A percentile compares a stretch with the other conserved stretches of the same genome.
phyloP scores from a whole-genome alignment of 2,113 vertebrate genomes.

The Eolophus roseicapilla region DNA sequence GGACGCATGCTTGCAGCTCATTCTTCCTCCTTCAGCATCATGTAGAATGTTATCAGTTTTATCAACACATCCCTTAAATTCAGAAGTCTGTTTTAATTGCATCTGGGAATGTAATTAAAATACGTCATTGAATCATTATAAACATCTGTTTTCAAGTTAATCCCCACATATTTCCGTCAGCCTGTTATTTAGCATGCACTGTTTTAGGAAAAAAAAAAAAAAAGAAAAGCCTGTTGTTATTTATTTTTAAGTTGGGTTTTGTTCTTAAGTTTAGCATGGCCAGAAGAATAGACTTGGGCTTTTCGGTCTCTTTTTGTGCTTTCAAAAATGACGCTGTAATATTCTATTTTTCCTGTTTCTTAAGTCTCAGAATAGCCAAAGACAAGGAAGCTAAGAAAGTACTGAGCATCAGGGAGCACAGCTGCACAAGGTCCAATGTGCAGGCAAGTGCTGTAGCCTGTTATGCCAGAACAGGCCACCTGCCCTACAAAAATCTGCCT shows the following conservation, averaged over 20 bases:
- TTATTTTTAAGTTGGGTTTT: slow-evolving; percentile 2
- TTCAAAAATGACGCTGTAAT: neutral
- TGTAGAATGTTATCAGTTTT: slow-evolving; percentile 56
- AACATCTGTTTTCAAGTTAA: slow-evolving; percentile 59
- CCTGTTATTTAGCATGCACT: slow-evolving; percentile 13
- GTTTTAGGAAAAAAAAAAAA: neutral
- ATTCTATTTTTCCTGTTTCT: neutral
- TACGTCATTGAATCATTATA: neutral
- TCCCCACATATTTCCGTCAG: slow-evolving; percentile 7
- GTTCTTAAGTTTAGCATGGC: slow-evolving; percentile 1
- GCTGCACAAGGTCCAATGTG: neutral
- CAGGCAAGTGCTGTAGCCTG: neutral
- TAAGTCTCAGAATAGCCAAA: neutral
- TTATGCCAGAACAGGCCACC: neutral
- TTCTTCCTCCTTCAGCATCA: slow-evolving; percentile 31
- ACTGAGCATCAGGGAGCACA: neutral
- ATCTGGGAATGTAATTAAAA: slow-evolving; percentile 54
- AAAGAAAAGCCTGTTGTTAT: neutral
- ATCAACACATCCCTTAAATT: slow-evolving; percentile 55
- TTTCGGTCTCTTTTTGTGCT: neutral
- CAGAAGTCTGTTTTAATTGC: slow-evolving; percentile 32
- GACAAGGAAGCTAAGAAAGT: neutral
- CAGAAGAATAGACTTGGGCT: slow-evolving; percentile 13
- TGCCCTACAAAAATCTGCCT: neutral
- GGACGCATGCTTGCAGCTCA: slow-evolving; percentile 4